These are phyloP conservation scores for Chironex yamaguchii DNA, from an alignment of 30 jellyfish, hydroid and myxozoan species.

Conservation along the genomic window DNA sequence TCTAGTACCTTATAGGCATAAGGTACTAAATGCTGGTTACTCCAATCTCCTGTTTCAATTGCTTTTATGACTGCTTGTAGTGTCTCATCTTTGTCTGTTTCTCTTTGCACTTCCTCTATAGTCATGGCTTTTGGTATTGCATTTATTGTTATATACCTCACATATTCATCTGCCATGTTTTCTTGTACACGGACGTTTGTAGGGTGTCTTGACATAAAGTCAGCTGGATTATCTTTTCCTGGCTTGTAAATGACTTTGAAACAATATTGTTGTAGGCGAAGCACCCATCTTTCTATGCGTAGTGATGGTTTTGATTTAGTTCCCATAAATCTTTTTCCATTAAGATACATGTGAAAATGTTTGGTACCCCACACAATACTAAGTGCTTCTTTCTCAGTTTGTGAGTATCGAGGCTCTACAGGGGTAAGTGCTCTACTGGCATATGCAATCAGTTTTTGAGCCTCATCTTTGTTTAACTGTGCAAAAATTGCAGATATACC, in stretches of 20 bases:
- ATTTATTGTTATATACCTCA: no score
- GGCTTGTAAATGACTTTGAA: conserved; percentile 13
- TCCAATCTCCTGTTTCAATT: conserved; percentile 7
- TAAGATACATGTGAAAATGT: conserved; percentile 5
- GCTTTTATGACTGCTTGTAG: conserved; percentile 28
- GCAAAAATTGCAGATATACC: conserved; percentile 64
- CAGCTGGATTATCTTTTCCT: conserved; percentile 54
- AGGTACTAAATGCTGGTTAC: background rate
- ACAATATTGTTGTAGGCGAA: conserved; percentile 29
- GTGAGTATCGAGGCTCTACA: conserved; percentile 61
- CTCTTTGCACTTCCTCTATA: background rate
- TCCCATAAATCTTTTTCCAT: conserved; percentile 10
- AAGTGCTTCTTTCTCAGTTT: conserved; percentile 75
- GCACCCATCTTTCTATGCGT: conserved; percentile 46
- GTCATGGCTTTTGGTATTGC: background rate
- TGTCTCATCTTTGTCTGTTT: background rate
- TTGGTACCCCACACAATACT: conserved; percentile 50
- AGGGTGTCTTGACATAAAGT: conserved; percentile 41
- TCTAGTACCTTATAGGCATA: no score
- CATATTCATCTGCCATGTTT: no score
- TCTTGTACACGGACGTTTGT: no score
- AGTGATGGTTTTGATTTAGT: background rate
- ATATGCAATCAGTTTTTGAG: conserved; percentile 37
- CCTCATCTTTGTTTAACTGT: conserved; percentile 30
- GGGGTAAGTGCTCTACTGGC: conserved; percentile 57